A percentile compares a stretch with the other conserved stretches of the same genome.
Conservation (phyloP, 2,888 invertebrate genomes). For the Caenorhabditis panamensis region DNA sequence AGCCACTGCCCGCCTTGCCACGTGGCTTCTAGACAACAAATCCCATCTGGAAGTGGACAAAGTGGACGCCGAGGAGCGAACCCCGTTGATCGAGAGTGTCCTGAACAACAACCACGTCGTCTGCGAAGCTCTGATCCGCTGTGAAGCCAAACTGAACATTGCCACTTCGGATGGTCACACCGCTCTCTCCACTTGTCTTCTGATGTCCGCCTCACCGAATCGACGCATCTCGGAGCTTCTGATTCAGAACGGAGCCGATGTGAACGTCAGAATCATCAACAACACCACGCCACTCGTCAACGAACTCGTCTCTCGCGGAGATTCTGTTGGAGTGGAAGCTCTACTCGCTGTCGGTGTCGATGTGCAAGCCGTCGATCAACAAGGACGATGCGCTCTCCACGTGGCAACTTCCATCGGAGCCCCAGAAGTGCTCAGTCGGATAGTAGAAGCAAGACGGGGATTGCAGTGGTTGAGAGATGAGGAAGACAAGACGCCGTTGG, state of each 20-base stretch:
- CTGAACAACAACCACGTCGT: conserved; percentile 31
- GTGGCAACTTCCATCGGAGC: conserved; percentile 12
- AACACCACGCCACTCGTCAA: conserved; percentile 37
- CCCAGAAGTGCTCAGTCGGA: conserved; percentile 29
- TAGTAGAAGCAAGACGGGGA: conserved; percentile 35
- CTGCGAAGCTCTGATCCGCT: conserved; percentile 18
- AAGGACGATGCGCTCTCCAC: conserved; percentile 82
- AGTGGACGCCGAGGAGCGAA: conserved; percentile 28
- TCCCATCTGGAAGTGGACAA: conserved; percentile 29
- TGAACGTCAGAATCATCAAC: conserved; percentile 47
- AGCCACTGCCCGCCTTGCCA: neutral
- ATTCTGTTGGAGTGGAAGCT: conserved; percentile 82
- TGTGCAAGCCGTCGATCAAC: conserved; percentile 89
- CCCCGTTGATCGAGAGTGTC: conserved; percentile 38
- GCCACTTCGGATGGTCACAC: conserved; percentile 45
- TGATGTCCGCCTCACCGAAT: conserved; percentile 25
- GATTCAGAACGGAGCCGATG: conserved; percentile 66
- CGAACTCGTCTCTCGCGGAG: conserved; percentile 31
- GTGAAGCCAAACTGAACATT: conserved; percentile 16
- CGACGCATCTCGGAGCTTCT: conserved; percentile 66
- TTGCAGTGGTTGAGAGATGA: conserved; percentile 40
- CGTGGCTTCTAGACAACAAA: conserved; percentile 39
- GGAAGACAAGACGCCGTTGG: conserved; percentile 48
- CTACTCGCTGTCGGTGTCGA: conserved; percentile 88
- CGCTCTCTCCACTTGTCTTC: conserved; percentile 30